A percentile compares a stretch with the other conserved stretches of the same genome.
Conservation (phyloP, 2,888 invertebrate species). For the Pollenia angustigena region DNA sequence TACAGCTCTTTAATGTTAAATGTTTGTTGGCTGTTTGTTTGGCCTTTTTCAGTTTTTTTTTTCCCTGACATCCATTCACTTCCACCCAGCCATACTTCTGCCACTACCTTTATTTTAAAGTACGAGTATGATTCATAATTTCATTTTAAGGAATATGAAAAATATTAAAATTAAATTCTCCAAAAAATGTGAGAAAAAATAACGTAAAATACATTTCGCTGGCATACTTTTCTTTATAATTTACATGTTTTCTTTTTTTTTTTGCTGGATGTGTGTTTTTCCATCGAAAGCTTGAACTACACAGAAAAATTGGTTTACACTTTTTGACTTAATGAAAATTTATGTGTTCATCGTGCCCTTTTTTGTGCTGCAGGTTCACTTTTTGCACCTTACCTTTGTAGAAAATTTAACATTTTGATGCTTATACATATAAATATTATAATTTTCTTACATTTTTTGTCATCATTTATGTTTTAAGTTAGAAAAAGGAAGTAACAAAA, state of each 20-base stretch:
- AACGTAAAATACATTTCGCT: conserved; percentile 33
- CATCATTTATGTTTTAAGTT: neutral
- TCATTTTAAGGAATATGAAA: conserved; percentile 38
- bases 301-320: conserved; percentile 43
- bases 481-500: neutral
- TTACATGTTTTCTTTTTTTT: neutral
- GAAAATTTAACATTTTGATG: neutral
- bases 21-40: conserved; percentile 18
- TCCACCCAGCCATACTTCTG: neutral
- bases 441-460: neutral
- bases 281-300: conserved; percentile 22
- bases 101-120: neutral
- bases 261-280: neutral
- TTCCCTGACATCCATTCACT: neutral
- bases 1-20: conserved; percentile 56
- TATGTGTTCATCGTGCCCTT: conserved; percentile 40
- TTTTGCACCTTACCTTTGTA: conserved; percentile 32
- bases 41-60: conserved; percentile 6
- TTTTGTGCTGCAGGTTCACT: neutral
- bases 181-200: conserved; percentile 43
- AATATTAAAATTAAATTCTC: conserved; percentile 52
- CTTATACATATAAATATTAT: conserved; percentile 29
- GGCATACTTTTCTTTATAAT: neutral
- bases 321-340: conserved; percentile 68
- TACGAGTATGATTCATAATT: conserved; percentile 35